A percentile compares a stretch with the other conserved stretches of the same genome.
Conservation (phyloP, 2,888 invertebrate species). For the Xestia c-nigrum region DNA sequence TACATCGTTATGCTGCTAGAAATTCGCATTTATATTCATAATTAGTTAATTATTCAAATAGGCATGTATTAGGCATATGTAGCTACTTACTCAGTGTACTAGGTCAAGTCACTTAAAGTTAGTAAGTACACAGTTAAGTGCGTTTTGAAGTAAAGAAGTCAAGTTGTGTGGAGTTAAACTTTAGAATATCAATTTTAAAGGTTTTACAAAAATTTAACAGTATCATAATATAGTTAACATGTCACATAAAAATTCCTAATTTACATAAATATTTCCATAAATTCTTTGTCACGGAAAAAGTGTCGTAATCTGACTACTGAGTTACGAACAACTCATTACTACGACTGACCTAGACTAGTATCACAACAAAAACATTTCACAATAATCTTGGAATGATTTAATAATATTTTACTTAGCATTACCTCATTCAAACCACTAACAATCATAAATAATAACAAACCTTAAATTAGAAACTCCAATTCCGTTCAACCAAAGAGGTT, state of each 20-base stretch:
- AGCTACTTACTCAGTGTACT: constrained; percentile 35
- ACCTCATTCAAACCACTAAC: constrained; percentile 69
- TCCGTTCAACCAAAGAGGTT: constrained; percentile 42
- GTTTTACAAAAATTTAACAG: not conserved
- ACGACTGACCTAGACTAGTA: constrained; percentile 62
- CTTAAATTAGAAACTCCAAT: constrained; percentile 66
- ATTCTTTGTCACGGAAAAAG: not conserved
- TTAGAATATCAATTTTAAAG: not conserved
- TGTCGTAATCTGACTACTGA: constrained; percentile 25
- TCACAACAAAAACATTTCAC: constrained; percentile 78
- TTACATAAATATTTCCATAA: not conserved
- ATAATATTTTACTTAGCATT: constrained; percentile 72
- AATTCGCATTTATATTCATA: constrained; percentile 37
- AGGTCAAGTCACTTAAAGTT: constrained; percentile 34
- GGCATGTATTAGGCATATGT: constrained; percentile 14
- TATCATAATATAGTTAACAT: not conserved
- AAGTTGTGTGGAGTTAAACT: not conserved
- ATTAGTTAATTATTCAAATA: constrained; percentile 38
- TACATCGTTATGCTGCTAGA: not conserved
- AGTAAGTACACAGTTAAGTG: constrained; percentile 14
- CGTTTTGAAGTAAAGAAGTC: constrained; percentile 3
- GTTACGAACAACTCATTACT: constrained; percentile 23
- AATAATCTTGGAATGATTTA: constrained; percentile 70
- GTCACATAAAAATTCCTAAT: not conserved
- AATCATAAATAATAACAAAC: constrained; percentile 71